Base-by-base conservation (phyloP, 2,797 vertebrate genomes). In the Gephyroberyx darwinii region DNA sequence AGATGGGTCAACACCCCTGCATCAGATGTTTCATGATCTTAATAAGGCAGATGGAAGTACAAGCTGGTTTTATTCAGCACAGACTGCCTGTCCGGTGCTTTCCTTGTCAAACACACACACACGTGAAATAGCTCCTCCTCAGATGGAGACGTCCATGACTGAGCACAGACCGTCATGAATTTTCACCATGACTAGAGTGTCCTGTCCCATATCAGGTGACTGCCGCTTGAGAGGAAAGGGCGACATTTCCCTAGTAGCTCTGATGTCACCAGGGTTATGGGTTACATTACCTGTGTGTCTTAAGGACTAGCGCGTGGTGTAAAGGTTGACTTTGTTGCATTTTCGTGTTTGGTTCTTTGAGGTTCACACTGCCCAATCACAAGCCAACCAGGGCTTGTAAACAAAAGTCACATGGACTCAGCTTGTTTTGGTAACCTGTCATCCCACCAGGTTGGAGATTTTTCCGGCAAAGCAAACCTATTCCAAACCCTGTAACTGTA, bases 221-320 rank as follows among this genome's bases (percentile, higher is more conserved):
- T 69, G 71, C 71, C 56, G 81, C 73, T 80, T 84, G 80, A 86
- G 63, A 84, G 79, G 22, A 59, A 86, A 88, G 85, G 85, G 68
- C 74, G 19, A 87, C 50, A 87, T 85, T 89, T 85, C 83, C 82
- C 81, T 87, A 87, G 88, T 84, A 80, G 83, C 55, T 70, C 63
- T 69, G 41, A 65, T 19, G 43, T 78, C 66, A 69, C 52, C 26
- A 37, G 50, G 55, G 47, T 16, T 5, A 52, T 7, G 14, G 50
- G 50, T 35, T 19, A 3, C 41, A 5, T 53, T 56, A 13, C 39
- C 26, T 19, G 8, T 10, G 20, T 67, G 33, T 35, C 8, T 35
- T 35, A 6, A 35, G 8, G 33, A 6, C 3, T 35, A 8, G 8
- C 7, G 6, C 33, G 8, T 35, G 8, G 33, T 35, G 33, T 5